Base-by-base conservation (phyloP, 2,797 vertebrate genomes). In the Euthynnus affinis region DNA sequence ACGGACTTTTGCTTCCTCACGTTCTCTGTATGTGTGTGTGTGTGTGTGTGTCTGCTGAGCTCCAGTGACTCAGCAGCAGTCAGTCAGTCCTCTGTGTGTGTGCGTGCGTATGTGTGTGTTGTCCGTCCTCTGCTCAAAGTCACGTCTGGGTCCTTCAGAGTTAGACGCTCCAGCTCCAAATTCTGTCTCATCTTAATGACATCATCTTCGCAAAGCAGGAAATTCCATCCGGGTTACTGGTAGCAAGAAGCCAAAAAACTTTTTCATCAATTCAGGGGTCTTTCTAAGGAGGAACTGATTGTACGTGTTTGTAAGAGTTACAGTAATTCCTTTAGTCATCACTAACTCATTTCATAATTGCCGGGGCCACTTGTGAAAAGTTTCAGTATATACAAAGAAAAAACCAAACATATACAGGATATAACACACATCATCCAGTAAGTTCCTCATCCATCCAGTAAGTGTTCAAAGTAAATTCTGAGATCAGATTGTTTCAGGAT, bases 41-140 rank as follows among this genome's bases (percentile, higher is more conserved):
- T 65, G 65, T 67, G 17, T 78, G 64, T 81, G 70, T 80, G 74
- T 71, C 63, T 80, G 81, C 66, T 76, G 68, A 84, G 87, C 87
- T 88, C 80, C 91, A 87, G 89, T 94, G 92, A 94, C 90, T 94
- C 91, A 93, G 93, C 92, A 92, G 82, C 89, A 85, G 78, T 88
- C 89, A 84, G 74, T 91, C 83, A 76, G 74, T 63, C 83, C 69
- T 69, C 74, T 46, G 69, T 40, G 68, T 72, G 70, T 62, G 70
- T 58, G 65, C 59, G 40, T 61, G 48, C 63, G 66, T 80, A 55
- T 56, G 73, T 61, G 80, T 66, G 78, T 78, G 68, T 76, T 63
- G 80, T 84, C 69, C 53, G 87, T 93, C 93, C 92, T 92, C 88
- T 89, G 82, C 80, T 92, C 90, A 94, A 94, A 93, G 92, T 94